Percentiles rank a stretch among this genome's conserved stretches.
phyloP scores from a whole-genome alignment of 2,113 vertebrate species.

The Dromas ardeola region DNA sequence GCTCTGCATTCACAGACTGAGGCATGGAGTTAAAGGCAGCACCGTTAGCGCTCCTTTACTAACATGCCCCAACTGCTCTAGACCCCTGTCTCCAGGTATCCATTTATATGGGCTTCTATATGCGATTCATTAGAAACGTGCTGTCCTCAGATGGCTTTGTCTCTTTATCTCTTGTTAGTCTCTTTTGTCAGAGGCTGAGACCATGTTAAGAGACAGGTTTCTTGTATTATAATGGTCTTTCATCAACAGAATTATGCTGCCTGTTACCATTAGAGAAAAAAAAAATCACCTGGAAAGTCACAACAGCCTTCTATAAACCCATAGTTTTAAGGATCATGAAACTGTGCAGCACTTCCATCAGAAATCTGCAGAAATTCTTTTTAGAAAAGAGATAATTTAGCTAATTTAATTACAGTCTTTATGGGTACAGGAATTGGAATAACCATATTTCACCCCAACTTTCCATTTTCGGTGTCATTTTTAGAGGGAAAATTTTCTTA shows the following conservation, averaged over 20 bases:
- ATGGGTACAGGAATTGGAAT: neutral
- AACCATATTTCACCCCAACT: neutral
- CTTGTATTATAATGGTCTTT: neutral
- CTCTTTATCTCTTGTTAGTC: neutral
- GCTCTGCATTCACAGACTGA: neutral
- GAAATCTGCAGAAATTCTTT: neutral
- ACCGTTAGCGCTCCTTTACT: neutral
- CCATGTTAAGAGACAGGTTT: neutral
- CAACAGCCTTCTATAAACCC: neutral
- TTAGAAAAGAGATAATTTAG: neutral
- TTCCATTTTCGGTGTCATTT: neutral
- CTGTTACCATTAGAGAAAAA: neutral
- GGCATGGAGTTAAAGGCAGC: neutral
- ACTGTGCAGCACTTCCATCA: neutral
- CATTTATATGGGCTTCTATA: neutral
- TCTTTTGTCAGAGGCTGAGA: neutral
- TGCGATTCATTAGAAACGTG: accelerated
- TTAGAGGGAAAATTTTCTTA: neutral
- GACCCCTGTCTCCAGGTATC: neutral
- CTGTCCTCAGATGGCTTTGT: neutral
- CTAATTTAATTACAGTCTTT: neutral
- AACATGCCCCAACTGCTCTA: neutral
- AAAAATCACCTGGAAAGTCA: neutral
- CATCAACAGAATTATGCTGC: neutral
- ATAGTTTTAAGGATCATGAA: neutral